Evolutionary conservation across 2,113 vertebrate species (phyloP).

Genomic region (Jacana jacana): DNA sequence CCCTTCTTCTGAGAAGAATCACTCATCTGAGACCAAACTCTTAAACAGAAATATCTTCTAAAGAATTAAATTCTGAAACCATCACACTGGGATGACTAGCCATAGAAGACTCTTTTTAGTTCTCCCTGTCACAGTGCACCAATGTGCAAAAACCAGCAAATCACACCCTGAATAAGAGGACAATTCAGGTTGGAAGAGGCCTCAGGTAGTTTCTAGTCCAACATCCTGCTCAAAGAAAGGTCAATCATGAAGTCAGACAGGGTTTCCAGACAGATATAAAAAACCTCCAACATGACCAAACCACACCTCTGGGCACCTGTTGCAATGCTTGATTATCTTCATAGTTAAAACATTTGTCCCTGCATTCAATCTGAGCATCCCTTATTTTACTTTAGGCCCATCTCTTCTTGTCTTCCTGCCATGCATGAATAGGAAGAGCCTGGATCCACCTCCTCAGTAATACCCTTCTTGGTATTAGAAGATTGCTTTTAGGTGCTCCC

Average conservation of each 20-base stretch:
- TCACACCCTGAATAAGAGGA: background rate
- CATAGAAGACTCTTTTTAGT: background rate
- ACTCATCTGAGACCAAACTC: background rate
- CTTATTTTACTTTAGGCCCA: background rate
- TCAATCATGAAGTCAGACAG: background rate
- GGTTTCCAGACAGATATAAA: background rate
- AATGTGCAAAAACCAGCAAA: background rate
- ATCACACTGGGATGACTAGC: background rate
- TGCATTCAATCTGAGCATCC: background rate
- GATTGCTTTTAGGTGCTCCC: background rate
- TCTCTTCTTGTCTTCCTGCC: background rate
- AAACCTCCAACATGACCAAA: background rate
- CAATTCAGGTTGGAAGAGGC: background rate
- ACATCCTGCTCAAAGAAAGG: background rate
- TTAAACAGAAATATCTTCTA: background rate
- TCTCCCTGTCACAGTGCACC: background rate
- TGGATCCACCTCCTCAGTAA: background rate
- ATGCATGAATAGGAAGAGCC: background rate
- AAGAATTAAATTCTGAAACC: background rate
- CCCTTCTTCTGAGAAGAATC: background rate
- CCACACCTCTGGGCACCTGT: background rate
- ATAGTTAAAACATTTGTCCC: background rate
- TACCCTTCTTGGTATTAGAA: background rate
- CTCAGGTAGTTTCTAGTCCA: background rate
- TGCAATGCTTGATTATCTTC: background rate